A percentile compares a stretch with the other conserved stretches of the same genome.
These are phyloP conservation scores for Stenurella melanura DNA, from an alignment of 2,888 invertebrate genomes.

Conservation along the genomic window DNA sequence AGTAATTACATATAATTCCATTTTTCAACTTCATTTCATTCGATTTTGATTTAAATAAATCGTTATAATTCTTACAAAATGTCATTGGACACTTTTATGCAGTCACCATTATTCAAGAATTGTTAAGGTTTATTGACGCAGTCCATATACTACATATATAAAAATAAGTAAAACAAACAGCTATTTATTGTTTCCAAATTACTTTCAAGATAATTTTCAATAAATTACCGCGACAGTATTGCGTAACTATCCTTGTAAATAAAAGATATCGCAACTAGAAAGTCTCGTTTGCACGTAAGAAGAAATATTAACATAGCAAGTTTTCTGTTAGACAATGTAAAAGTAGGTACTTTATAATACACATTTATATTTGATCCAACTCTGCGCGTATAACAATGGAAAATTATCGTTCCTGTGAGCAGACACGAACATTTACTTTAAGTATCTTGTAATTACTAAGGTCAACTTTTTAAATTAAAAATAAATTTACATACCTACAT, in stretches of 20 bases:
- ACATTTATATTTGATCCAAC: conserved; percentile 8
- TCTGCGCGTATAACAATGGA: neutral
- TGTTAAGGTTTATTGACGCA: no score
- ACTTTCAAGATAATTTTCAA: neutral
- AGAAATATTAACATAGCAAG: neutral
- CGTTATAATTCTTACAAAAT: no score
- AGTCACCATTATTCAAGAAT: no score
- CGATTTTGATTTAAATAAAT: no score
- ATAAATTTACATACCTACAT: conserved; percentile 10
- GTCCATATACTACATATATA: no score
- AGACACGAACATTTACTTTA: conserved; percentile 17
- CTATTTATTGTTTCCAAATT: no score
- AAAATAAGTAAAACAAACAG: no score
- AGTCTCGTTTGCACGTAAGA: neutral
- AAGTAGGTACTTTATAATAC: conserved; percentile 11
- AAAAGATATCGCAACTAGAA: neutral
- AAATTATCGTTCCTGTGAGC: conserved; percentile 10
- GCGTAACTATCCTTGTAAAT: no score
- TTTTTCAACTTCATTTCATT: no score
- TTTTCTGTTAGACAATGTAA: neutral
- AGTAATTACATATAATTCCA: no score
- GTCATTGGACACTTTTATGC: no score
- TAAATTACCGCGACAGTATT: neutral
- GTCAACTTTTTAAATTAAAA: conserved; percentile 2
- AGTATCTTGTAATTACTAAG: neutral